phyloP scores from a whole-genome alignment of 2,797 vertebrate genomes.

The Megaceryle alcyon region DNA sequence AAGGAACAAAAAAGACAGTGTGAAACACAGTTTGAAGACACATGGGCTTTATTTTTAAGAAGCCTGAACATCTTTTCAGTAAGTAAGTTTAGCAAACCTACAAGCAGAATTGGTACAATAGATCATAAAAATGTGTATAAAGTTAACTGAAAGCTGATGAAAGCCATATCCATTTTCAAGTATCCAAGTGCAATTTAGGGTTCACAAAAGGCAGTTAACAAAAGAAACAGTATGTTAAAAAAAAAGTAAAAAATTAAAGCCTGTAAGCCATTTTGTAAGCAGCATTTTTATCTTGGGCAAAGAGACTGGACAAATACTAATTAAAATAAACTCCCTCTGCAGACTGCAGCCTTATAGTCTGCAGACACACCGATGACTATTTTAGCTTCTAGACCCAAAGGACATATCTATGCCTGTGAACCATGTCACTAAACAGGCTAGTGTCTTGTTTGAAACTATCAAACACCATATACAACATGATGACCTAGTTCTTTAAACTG shows the following conservation, averaged over 20 bases:
- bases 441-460: conserved; percentile 20
- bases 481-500: conserved; percentile 56
- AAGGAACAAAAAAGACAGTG: not conserved
- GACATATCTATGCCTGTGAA: not conserved
- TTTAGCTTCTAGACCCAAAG: conserved; percentile 39
- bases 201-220: not conserved
- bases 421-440: conserved; percentile 3
- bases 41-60: not conserved
- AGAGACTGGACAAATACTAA: not conserved
- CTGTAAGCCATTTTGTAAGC: not conserved
- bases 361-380: not conserved
- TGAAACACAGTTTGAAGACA: not conserved
- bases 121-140: not conserved
- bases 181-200: not conserved
- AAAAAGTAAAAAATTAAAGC: not conserved
- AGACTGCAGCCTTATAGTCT: not conserved
- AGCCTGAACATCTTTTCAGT: not conserved
- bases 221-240: not conserved
- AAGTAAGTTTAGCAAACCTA: not conserved
- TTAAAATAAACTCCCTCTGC: not conserved
- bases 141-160: not conserved
- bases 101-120: not conserved
- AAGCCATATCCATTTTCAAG: not conserved
- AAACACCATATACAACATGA: not conserved
- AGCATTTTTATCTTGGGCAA: not conserved